These are phyloP conservation scores for Neoaliturus tenellus DNA, from an alignment of 2,888 invertebrate species.

Conservation along the genomic window DNA sequence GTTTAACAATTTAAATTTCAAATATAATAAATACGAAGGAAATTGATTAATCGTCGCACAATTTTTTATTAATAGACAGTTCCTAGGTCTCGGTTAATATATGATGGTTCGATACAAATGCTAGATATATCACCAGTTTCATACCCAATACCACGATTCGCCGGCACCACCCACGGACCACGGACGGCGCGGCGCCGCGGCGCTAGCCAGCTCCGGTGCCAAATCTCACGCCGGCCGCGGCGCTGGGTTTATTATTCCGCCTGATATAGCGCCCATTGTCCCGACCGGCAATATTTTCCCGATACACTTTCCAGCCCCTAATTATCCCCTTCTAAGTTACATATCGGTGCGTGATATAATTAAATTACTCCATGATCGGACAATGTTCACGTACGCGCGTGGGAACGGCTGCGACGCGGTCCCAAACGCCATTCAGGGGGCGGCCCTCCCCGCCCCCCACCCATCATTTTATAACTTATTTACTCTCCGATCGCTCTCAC, in stretches of 20 bases:
- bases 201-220: constrained; percentile 3
- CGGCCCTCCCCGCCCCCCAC: constrained; percentile 9
- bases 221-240: neutral
- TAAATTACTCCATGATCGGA: constrained; percentile 17
- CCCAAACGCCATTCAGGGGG: constrained; percentile 35
- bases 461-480: constrained; percentile 47
- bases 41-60: no score
- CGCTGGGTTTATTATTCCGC: neutral
- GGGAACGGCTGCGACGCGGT: constrained; percentile 2
- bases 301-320: constrained; percentile 40
- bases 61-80: no score
- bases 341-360: constrained; percentile 44
- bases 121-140: no score
- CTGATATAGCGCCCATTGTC: constrained; percentile 37
- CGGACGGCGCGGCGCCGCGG: constrained; percentile 21
- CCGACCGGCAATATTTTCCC: constrained; percentile 16
- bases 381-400: constrained; percentile 17
- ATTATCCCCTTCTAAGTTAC: constrained; percentile 29
- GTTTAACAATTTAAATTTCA: no score
- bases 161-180: no score
- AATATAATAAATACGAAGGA: no score
- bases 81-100: no score
- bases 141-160: no score
- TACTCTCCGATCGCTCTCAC: constrained; percentile 46
- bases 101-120: no score